Conservation (phyloP, 2,888 invertebrate genomes). For the Hipparchia sbordonii region DNA sequence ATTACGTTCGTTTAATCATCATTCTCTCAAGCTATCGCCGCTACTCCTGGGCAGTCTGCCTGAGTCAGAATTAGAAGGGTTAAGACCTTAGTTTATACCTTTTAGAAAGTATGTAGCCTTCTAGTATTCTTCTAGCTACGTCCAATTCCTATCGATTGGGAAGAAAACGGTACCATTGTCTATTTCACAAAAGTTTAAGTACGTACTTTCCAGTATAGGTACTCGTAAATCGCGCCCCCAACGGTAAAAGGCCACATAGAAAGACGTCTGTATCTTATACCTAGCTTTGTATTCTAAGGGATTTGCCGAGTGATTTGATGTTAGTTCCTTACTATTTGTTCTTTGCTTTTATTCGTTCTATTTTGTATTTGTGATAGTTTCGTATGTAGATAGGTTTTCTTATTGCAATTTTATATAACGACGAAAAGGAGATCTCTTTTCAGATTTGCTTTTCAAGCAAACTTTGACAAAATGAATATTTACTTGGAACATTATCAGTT, state of each 20-base stretch:
- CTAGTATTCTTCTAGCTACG: not conserved
- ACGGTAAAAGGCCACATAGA: not conserved
- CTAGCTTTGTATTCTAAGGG: conserved; percentile 4
- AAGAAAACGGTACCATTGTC: conserved; percentile 30
- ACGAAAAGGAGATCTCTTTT: too few species aligned
- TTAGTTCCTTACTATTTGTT: not conserved
- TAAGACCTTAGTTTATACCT: too few species aligned
- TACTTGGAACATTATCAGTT: too few species aligned
- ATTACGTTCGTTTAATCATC: too few species aligned
- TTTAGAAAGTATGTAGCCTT: not conserved
- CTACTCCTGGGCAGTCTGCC: too few species aligned
- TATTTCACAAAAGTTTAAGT: conserved; percentile 25
- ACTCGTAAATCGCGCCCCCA: conserved; percentile 23
- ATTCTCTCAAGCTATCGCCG: too few species aligned
- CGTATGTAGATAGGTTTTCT: too few species aligned
- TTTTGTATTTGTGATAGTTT: too few species aligned
- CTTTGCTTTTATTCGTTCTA: conserved; percentile 14
- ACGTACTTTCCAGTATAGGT: conserved; percentile 20
- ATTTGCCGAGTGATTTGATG: conserved; percentile 7
- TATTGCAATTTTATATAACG: too few species aligned
- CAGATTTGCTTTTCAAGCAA: too few species aligned
- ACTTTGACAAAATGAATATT: too few species aligned
- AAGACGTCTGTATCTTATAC: not conserved
- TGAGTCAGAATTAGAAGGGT: too few species aligned
- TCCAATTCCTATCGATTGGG: conserved; percentile 29